These are phyloP conservation scores for Tetragnatha versicolor DNA, from an alignment of 1,140 invertebrate genomes.

Conservation along the genomic window DNA sequence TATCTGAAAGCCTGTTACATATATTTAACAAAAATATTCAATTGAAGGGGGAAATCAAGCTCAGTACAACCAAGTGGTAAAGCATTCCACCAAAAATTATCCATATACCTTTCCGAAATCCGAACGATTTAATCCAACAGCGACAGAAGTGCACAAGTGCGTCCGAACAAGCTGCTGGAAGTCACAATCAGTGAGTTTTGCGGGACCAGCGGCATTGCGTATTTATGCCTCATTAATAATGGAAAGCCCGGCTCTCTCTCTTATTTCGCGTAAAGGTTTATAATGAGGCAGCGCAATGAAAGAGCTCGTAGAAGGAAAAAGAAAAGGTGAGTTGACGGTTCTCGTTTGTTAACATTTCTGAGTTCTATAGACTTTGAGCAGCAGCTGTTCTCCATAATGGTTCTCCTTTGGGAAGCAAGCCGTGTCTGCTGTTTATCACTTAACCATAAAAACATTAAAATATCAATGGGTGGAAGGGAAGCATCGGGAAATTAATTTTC, in stretches of 20 bases:
- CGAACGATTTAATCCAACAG: not conserved
- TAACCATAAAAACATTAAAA: too few species aligned
- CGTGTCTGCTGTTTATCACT: too few species aligned
- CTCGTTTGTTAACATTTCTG: too few species aligned
- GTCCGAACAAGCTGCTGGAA: not conserved
- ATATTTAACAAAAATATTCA: not conserved
- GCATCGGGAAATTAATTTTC: too few species aligned
- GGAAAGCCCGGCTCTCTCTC: conserved; percentile 3
- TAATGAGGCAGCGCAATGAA: too few species aligned
- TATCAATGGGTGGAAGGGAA: too few species aligned
- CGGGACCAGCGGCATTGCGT: conserved; percentile 17
- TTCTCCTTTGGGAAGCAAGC: too few species aligned
- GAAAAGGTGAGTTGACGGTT: too few species aligned
- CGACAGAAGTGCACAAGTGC: not conserved
- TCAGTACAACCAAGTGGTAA: not conserved
- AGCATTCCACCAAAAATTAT: not conserved
- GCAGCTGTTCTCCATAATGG: too few species aligned
- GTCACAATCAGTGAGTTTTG: conserved; percentile 39
- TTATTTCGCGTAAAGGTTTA: too few species aligned
- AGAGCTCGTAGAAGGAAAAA: too few species aligned
- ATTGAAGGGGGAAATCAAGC: not conserved
- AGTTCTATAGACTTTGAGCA: too few species aligned
- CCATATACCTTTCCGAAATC: not conserved
- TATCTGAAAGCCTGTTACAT: not conserved
- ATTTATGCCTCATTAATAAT: conserved; percentile 48